A percentile compares a stretch with the other conserved stretches of the same genome.
Evolutionary conservation across 53 echinoderm and acorn worm species (phyloP).

Genomic region (Stichopus horrens): DNA sequence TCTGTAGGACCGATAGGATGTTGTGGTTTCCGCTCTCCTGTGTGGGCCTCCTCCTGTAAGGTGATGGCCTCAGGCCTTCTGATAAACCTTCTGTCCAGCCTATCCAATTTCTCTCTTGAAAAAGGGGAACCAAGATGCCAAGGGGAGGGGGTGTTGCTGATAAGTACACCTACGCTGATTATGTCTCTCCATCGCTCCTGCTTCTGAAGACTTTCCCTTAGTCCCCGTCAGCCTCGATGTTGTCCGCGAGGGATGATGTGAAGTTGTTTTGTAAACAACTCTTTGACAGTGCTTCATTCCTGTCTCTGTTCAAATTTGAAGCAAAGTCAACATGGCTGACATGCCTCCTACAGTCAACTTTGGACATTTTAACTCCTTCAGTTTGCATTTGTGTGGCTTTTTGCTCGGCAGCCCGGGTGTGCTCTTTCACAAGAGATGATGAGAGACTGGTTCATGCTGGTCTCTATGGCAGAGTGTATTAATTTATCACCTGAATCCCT

Average conservation of each 20-base stretch:
- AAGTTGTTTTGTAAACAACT: no score
- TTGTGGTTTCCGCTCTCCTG: constrained; percentile 14
- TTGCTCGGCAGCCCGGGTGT: no score
- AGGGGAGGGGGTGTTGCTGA: not conserved
- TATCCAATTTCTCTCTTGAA: not conserved
- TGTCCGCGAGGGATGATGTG: no score
- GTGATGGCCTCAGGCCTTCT: constrained; percentile 8
- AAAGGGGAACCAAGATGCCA: not conserved
- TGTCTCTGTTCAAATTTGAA: no score
- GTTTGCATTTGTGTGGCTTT: no score
- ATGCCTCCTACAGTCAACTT: no score
- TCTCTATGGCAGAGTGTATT: not conserved
- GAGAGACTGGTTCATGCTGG: not conserved
- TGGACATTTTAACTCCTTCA: no score
- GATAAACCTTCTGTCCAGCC: not conserved
- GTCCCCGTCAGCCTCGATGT: no score
- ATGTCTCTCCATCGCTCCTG: not conserved
- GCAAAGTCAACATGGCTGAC: no score
- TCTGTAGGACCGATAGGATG: not conserved
- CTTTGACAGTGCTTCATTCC: no score
- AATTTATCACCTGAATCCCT: not conserved
- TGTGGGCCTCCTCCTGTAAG: constrained; percentile 10
- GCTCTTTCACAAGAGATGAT: not conserved
- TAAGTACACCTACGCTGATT: not conserved
- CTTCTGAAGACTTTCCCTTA: no score